These are phyloP conservation scores for Eurois occulta DNA, from an alignment of 2,888 invertebrate species.

Conservation along the genomic window DNA sequence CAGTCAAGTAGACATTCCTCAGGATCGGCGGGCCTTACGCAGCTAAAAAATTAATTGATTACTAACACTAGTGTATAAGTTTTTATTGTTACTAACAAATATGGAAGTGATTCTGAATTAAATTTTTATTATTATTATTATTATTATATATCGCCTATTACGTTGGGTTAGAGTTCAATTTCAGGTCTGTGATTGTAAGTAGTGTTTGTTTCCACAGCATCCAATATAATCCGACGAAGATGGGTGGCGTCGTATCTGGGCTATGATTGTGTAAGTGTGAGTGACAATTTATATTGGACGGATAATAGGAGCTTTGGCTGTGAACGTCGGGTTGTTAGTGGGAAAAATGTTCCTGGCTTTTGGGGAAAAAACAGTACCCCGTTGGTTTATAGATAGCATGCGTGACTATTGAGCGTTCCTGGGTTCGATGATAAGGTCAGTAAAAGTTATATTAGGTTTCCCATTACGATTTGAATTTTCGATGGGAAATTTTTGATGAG, in stretches of 20 bases:
- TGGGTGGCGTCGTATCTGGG: conserved; percentile 51
- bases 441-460: background rate
- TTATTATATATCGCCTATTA: too few relatives aligned
- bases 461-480: background rate
- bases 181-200: background rate
- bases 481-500: too few relatives aligned
- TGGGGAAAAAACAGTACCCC: conserved; percentile 11
- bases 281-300: conserved; percentile 71
- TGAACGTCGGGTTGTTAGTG: conserved; percentile 59
- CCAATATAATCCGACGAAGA: conserved; percentile 70
- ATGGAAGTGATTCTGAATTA: too few relatives aligned
- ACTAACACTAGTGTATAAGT: too few relatives aligned
- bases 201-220: conserved; percentile 63
- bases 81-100: too few relatives aligned
- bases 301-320: conserved; percentile 70
- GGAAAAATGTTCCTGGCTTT: conserved; percentile 12
- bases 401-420: background rate
- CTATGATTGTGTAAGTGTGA: conserved; percentile 63
- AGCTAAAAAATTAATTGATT: too few relatives aligned
- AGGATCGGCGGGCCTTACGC: too few relatives aligned
- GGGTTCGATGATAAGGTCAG: background rate
- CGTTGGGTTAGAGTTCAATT: conserved; percentile 25
- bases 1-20: too few relatives aligned
- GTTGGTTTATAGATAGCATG: background rate
- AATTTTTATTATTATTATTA: too few relatives aligned